Evolutionary conservation across 2,113 vertebrate species (phyloP).

Genomic region (Nanger granti): DNA sequence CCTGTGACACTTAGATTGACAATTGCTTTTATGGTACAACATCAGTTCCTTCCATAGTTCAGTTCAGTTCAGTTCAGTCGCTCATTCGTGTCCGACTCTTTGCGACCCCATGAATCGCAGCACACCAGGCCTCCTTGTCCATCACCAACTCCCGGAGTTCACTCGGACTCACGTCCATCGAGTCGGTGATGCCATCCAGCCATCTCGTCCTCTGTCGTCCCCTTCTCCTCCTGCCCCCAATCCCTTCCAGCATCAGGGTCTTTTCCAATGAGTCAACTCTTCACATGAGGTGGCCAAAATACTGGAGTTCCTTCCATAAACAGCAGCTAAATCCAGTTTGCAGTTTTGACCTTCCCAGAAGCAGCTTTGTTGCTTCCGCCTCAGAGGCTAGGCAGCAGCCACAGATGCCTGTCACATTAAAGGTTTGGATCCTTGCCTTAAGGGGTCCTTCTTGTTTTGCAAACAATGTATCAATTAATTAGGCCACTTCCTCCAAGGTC

Average conservation of each 20-base stretch:
- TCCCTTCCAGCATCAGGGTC: too few relatives aligned
- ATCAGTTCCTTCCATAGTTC: background rate
- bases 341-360: background rate
- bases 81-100: too few relatives aligned
- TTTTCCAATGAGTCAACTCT: too few relatives aligned
- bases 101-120: too few relatives aligned
- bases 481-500: background rate
- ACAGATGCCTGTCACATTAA: too few relatives aligned
- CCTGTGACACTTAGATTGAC: background rate
- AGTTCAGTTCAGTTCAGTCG: too few relatives aligned
- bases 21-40: background rate
- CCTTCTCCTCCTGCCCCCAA: too few relatives aligned
- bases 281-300: too few relatives aligned
- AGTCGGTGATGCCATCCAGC: too few relatives aligned
- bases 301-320: background rate
- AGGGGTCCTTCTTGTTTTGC: background rate
- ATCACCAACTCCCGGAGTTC: too few relatives aligned
- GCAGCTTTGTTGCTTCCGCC: background rate
- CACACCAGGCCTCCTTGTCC: accelerated
- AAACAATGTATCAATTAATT: background rate
- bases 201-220: too few relatives aligned
- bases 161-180: too few relatives aligned
- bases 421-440: background rate
- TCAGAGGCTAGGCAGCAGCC: background rate
- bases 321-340: background rate